Conservation (phyloP, 1,140 invertebrate genomes). For the Melipona quadrifasciata region DNA sequence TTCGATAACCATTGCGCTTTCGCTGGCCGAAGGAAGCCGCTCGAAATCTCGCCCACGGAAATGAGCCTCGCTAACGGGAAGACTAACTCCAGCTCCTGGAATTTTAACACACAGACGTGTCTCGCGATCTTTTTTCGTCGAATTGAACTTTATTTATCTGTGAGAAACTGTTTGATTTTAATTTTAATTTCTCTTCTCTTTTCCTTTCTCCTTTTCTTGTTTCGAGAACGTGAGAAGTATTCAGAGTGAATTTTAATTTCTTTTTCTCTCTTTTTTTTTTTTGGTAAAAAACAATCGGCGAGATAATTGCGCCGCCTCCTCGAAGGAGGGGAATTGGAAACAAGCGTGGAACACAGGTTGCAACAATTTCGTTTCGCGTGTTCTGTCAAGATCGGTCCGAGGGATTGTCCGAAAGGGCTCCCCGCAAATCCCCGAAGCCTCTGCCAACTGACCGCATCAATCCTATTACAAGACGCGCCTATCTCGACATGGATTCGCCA, state of each 20-base stretch:
- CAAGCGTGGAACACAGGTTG: conserved; percentile 61
- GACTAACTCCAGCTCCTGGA: background rate
- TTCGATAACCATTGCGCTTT: conserved; percentile 21
- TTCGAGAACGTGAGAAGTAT: too few relatives aligned
- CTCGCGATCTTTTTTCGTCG: background rate
- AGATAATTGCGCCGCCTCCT: background rate
- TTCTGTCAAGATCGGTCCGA: conserved; percentile 68
- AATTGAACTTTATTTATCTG: background rate
- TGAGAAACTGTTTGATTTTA: background rate
- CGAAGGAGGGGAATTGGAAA: background rate
- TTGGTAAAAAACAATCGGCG: background rate
- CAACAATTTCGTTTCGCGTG: conserved; percentile 66
- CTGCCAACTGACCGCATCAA: conserved; percentile 72
- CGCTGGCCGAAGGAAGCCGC: background rate
- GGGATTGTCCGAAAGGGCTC: conserved; percentile 67
- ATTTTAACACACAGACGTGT: background rate
- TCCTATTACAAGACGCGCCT: conserved; percentile 74
- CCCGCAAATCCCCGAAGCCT: conserved; percentile 62
- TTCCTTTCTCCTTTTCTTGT: too few relatives aligned
- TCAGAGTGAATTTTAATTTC: too few relatives aligned
- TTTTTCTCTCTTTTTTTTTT: too few relatives aligned
- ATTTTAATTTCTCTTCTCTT: too few relatives aligned
- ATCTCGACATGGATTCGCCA: conserved; percentile 69
- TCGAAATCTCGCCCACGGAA: background rate
- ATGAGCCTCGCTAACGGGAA: background rate